Base-by-base conservation (phyloP, 2,113 vertebrate genomes). In the Dasyornis broadbenti region DNA sequence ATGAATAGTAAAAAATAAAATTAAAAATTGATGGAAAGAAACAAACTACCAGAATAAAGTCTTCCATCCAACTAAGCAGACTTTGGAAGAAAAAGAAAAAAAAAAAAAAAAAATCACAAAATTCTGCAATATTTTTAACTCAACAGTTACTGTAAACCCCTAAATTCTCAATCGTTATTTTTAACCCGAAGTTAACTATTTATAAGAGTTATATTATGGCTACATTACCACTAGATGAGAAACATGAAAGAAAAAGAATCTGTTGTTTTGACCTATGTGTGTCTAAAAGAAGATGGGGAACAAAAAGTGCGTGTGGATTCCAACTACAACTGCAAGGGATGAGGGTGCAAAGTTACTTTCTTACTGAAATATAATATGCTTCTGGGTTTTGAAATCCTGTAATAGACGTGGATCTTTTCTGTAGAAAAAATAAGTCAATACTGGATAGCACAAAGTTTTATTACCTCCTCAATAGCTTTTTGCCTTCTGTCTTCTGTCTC, bases 401-500 rank as follows among this genome's bases (percentile, higher is more conserved):
- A 49, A 86, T 5, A 86, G 7, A 81, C 0, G 0, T 12, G 19
- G 15, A 61, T 35, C 9, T 56, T 60, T 60, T 78, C 56, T 59
- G 57, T 23, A 65, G 12, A 23, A 35, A 69, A 77, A 45, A 44
- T 13, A 72, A 76, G 88, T 30, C 47, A 80, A 2, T 61, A 63
- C 13, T 37, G 78, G 60, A 82, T 14, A 83, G 27, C 23, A 70
- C 2, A 33, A 65, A 93, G 44, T 31, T 90, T 82, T 78, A 89
- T 98, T 98, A 99, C 99, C 98, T 99, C 98, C 95, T 99, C 98
- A 92, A 99, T 99, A 35, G 99, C 99, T 97, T 98, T 98, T 95
- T 99, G 99, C 91, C 98, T 98, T 97, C 98, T 99, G 94, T 99
- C 99, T 97, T 99, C 99, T 88, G 98, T 98, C 59, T 99, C 99